Evolutionary conservation across 2,113 vertebrate genomes (phyloP).

Genomic region (human): DNA sequence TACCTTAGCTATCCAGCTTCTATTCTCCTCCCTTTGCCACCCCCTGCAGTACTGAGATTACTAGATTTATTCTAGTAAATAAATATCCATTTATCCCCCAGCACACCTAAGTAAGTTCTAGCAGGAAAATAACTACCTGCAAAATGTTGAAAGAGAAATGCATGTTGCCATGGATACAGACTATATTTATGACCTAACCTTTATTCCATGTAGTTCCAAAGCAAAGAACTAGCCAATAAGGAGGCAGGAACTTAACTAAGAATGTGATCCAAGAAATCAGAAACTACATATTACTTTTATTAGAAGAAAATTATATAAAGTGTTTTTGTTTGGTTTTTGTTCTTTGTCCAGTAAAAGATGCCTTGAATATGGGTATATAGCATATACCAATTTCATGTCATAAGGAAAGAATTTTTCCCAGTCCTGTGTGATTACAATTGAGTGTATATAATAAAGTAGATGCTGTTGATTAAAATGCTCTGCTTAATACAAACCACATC

Average conservation of each 20-base stretch:
- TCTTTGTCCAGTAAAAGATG: not conserved
- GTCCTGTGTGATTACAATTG: not conserved
- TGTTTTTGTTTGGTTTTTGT: not conserved
- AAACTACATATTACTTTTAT: slow-evolving; percentile 36
- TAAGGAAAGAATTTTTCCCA: not conserved
- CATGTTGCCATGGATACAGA: slow-evolving; percentile 70
- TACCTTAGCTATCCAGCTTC: not conserved
- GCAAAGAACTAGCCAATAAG: slow-evolving; percentile 39
- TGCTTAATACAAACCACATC: not conserved
- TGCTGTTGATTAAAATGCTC: not conserved
- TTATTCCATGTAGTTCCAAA: slow-evolving; percentile 49
- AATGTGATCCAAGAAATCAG: slow-evolving; percentile 41
- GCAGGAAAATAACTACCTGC: slow-evolving; percentile 62
- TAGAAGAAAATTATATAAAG: not conserved
- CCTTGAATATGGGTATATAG: not conserved
- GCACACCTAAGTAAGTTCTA: slow-evolving; percentile 34
- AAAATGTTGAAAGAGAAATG: slow-evolving; percentile 56
- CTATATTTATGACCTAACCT: slow-evolving; percentile 55
- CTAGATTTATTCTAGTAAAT: slow-evolving; percentile 5
- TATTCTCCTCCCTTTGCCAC: not conserved
- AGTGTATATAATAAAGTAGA: not conserved
- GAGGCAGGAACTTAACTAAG: not conserved
- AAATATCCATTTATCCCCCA: not conserved
- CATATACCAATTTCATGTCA: not conserved
- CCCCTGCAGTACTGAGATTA: not conserved